These are phyloP conservation scores for Tridacna gigas DNA, from an alignment of 2,888 invertebrate species.

Conservation along the genomic window DNA sequence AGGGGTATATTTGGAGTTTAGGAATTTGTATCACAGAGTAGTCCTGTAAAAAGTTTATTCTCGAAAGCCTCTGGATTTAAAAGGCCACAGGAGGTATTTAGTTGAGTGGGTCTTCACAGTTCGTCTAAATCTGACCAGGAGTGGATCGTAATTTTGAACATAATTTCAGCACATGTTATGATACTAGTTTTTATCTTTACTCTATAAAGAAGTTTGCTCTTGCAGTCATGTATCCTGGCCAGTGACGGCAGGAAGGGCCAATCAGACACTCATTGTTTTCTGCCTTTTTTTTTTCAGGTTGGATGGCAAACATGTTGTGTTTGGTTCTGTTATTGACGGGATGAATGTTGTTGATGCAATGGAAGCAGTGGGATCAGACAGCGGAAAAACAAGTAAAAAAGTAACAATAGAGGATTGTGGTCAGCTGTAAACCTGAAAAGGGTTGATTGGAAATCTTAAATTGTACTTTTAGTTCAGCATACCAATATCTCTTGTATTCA, in stretches of 20 bases:
- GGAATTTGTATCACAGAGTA: neutral
- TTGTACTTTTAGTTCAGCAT: no score
- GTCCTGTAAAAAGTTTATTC: neutral
- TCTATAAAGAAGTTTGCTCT: no score
- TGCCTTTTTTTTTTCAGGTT: constrained; percentile 61
- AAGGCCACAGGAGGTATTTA: neutral
- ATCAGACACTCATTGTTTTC: no score
- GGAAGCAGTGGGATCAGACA: constrained; percentile 89
- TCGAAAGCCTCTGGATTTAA: neutral
- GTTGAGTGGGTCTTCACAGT: neutral
- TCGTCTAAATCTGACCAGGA: neutral
- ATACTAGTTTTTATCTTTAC: no score
- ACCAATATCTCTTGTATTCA: no score
- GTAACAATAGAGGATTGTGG: constrained; percentile 93
- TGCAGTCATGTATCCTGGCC: no score
- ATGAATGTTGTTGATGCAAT: constrained; percentile 88
- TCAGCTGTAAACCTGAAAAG: constrained; percentile 86
- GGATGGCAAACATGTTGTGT: constrained; percentile 78
- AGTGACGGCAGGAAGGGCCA: no score
- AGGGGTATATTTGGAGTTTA: no score
- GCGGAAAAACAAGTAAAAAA: constrained; percentile 93
- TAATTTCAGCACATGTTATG: no score
- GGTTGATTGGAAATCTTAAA: no score
- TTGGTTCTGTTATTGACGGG: constrained; percentile 84
- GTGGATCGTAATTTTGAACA: no score